Evolutionary conservation across 2,888 invertebrate species (phyloP).

Genomic region (Xanthostigma xanthostigma): DNA sequence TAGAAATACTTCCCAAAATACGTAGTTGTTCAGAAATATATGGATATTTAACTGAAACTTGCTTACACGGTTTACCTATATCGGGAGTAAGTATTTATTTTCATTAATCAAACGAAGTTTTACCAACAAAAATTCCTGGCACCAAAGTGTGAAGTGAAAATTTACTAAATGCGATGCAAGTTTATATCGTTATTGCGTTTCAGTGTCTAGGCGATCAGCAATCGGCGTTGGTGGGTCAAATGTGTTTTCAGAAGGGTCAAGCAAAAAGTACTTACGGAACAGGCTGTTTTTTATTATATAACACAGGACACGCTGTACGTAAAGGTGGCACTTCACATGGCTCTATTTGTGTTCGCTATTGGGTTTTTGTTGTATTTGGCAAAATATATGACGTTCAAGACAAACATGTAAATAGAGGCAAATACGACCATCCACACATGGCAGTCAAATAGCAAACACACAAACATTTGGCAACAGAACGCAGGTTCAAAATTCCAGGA

Average conservation of each 20-base stretch:
- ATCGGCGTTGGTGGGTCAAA: constrained; percentile 83
- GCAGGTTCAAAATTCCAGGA: too few species aligned
- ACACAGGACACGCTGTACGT: constrained; percentile 63
- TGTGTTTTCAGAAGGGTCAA: constrained; percentile 74
- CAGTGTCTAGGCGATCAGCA: constrained; percentile 93
- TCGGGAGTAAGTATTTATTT: constrained; percentile 54
- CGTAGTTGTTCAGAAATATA: constrained; percentile 85
- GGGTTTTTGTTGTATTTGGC: too few species aligned
- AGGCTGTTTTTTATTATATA: constrained; percentile 87
- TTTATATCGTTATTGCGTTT: constrained; percentile 12
- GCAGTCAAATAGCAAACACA: too few species aligned
- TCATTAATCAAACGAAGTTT: background rate
- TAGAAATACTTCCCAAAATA: constrained; percentile 73
- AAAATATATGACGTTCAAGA: too few species aligned
- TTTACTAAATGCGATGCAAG: too few species aligned
- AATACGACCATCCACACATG: too few species aligned
- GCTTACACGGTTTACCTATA: constrained; percentile 67
- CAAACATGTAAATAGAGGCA: too few species aligned
- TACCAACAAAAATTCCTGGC: background rate
- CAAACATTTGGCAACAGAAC: too few species aligned
- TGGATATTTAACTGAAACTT: constrained; percentile 59
- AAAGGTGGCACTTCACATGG: too few species aligned
- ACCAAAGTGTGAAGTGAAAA: background rate
- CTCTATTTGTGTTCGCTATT: too few species aligned
- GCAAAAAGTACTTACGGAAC: constrained; percentile 93